phyloP scores from a whole-genome alignment of 2,888 invertebrate genomes.

The Folsomia candida region DNA sequence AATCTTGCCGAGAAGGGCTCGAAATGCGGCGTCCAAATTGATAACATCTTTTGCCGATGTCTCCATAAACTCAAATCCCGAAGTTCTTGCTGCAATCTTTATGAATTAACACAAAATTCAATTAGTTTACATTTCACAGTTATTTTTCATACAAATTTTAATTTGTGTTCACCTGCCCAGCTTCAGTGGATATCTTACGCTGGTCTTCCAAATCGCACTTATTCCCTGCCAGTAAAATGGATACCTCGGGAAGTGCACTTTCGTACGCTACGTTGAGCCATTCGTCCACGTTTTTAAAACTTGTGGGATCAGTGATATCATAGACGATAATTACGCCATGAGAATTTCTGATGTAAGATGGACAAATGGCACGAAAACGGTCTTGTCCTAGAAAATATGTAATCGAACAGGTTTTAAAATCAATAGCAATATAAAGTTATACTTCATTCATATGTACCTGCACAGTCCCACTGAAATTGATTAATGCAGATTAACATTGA shows the following conservation, averaged over 20 bases:
- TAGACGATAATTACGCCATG: conserved; percentile 22
- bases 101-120: not conserved
- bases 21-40: conserved; percentile 84
- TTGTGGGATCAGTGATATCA: conserved; percentile 19
- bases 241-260: conserved; percentile 14
- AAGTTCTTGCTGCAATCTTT: conserved; percentile 24
- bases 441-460: not conserved
- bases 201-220: conserved; percentile 18
- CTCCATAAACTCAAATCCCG: conserved; percentile 68
- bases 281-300: conserved; percentile 18
- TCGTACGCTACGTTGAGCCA: conserved; percentile 20
- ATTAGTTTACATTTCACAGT: too few relatives aligned
- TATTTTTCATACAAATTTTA: too few relatives aligned
- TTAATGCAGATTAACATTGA: not conserved
- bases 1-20: conserved; percentile 35
- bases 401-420: not conserved
- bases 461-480: conserved; percentile 4
- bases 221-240: conserved; percentile 21
- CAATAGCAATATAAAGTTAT: not conserved
- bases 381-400: conserved; percentile 15
- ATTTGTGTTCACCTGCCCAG: conserved; percentile 28
- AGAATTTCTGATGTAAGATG: conserved; percentile 24
- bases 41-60: conserved; percentile 87
- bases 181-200: conserved; percentile 17
- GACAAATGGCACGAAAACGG: conserved; percentile 18